These are phyloP conservation scores for Sebastes vulpes DNA, from an alignment of 2,797 vertebrate species.

Conservation along the genomic window DNA sequence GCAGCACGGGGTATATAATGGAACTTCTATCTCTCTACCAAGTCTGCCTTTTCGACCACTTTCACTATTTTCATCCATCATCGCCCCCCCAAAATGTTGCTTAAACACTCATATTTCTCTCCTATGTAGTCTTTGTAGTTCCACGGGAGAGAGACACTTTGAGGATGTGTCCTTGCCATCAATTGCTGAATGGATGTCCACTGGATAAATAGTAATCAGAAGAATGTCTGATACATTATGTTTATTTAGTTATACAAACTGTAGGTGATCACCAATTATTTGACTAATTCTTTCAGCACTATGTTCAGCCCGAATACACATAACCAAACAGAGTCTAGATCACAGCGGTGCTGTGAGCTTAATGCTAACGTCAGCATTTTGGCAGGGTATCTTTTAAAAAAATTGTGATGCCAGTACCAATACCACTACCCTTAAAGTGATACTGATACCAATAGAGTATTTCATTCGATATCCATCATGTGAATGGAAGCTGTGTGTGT, in stretches of 20 bases:
- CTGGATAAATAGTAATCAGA: neutral
- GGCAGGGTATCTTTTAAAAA: too few species aligned
- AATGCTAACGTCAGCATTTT: too few species aligned
- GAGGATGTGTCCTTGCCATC: neutral
- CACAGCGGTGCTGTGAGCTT: too few species aligned
- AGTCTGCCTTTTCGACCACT: constrained; percentile 19
- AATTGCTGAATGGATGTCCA: neutral
- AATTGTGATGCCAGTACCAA: too few species aligned
- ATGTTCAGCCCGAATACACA: too few species aligned
- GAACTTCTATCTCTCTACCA: constrained; percentile 26
- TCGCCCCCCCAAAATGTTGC: neutral
- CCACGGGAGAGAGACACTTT: neutral
- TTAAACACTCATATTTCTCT: neutral
- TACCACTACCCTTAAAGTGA: too few species aligned
- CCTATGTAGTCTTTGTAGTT: neutral
- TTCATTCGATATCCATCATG: too few species aligned
- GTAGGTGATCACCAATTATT: neutral
- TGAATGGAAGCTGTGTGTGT: too few species aligned
- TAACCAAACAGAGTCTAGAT: too few species aligned
- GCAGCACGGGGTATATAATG: constrained; percentile 23
- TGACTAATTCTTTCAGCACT: neutral
- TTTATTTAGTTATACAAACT: neutral
- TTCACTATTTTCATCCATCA: constrained; percentile 51
- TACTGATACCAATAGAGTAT: too few species aligned
- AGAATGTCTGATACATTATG: neutral